A percentile compares a stretch with the other conserved stretches of the same genome.
These are phyloP conservation scores for Caenorhabditis sp. DNA, from an alignment of 2,888 invertebrate genomes.

Conservation along the genomic window DNA sequence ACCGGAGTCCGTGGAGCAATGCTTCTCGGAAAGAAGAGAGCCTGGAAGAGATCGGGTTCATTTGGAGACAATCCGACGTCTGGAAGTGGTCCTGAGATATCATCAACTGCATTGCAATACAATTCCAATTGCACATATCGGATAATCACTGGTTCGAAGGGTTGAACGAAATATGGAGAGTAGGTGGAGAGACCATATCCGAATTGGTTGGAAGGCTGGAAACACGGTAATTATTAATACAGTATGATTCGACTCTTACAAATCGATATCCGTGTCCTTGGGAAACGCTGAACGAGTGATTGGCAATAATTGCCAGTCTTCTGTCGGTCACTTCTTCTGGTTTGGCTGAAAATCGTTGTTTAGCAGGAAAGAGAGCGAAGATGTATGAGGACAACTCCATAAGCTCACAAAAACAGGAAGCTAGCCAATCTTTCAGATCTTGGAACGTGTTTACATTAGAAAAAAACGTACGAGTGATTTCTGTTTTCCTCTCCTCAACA, in stretches of 20 bases:
- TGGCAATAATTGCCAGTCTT: conserved; percentile 12
- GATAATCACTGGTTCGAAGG: conserved; percentile 24
- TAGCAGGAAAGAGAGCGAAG: background rate
- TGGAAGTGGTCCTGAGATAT: background rate
- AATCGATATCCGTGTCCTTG: conserved; percentile 31
- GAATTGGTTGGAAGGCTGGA: conserved; percentile 52
- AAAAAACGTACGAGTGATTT: background rate
- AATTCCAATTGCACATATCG: conserved; percentile 33
- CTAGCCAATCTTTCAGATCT: no score
- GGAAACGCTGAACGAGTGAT: conserved; percentile 38
- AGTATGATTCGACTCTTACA: conserved; percentile 14
- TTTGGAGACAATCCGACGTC: background rate
- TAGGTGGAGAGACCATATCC: conserved; percentile 32
- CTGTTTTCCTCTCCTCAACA: background rate
- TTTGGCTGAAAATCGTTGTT: conserved; percentile 24
- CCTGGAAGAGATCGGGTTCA: conserved; percentile 53
- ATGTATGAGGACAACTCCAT: no score
- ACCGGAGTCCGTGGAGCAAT: conserved; percentile 60
- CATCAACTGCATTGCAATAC: conserved; percentile 54
- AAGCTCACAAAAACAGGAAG: no score
- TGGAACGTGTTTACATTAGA: background rate
- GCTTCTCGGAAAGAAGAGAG: conserved; percentile 49
- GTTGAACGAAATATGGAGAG: conserved; percentile 37
- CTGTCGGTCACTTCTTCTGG: background rate
- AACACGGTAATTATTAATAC: background rate